Percentiles rank a stretch among this genome's conserved stretches.
Evolutionary conservation across 2,113 vertebrate genomes (phyloP).

Genomic region (Carlito syrichta): DNA sequence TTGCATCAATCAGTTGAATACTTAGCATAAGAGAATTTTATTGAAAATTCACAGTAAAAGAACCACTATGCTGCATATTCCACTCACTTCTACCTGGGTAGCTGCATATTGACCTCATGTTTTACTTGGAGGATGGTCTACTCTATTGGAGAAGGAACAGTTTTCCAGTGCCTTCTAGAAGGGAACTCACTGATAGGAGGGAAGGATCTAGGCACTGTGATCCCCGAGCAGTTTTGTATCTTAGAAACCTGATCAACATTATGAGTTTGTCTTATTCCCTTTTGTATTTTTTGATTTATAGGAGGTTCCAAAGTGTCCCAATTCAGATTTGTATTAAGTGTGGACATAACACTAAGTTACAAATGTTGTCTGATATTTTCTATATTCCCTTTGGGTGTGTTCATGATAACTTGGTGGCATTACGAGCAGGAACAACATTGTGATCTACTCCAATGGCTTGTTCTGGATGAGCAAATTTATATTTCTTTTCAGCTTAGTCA

Average conservation of each 20-base stretch:
- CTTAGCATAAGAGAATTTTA: not conserved
- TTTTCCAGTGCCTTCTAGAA: not conserved
- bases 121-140: not conserved
- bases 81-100: not conserved
- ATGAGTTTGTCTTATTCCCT: not conserved
- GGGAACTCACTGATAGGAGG: rapidly evolving
- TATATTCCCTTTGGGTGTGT: not conserved
- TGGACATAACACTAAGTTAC: not conserved
- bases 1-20: not conserved
- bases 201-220: not conserved
- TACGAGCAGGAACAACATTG: not conserved
- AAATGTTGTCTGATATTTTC: not conserved
- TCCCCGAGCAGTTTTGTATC: not conserved
- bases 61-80: not conserved
- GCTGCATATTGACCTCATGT: not conserved
- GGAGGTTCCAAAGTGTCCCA: not conserved
- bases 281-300: not conserved
- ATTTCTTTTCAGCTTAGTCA: not conserved
- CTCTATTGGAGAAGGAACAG: not conserved
- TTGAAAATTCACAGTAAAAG: not conserved
- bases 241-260: not conserved
- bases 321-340: not conserved
- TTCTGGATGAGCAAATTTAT: not conserved
- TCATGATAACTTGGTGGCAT: not conserved
- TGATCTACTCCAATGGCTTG: not conserved